Base-by-base conservation (phyloP, 2,113 vertebrate species). In the Chaetorhynchus papuensis region DNA sequence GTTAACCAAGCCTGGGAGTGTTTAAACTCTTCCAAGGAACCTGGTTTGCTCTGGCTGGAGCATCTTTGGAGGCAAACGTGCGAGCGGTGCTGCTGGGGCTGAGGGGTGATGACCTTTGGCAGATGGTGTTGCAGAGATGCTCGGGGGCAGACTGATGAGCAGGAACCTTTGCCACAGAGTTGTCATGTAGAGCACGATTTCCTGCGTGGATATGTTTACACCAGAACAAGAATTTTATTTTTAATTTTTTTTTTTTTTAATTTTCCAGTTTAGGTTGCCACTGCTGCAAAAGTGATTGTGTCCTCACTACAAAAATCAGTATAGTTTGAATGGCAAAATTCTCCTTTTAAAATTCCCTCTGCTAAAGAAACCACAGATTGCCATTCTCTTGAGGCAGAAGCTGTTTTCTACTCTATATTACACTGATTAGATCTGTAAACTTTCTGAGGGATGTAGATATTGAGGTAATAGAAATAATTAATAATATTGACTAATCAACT, bases 51-150 rank as follows among this genome's bases (percentile, higher is more conserved):
- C 71, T 54, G 82, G 26, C 41, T 70, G 76, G 33, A 88, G 33
- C 82, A 15, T 60, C 66, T 60, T 42, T 47, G 81, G 74, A 76
- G 83, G 68, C 37, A 59, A 49, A 85, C 0, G 1, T 27, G 41
- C 2, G 31, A 37, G 57, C 15, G 37, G n/a, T 14, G 41, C 84
- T 84, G 60, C 65, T 11, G 50, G 53, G 88, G 63, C 85, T 72
- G 78, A 52, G 70, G 90, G 64, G 78, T 18, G 82, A 15, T 69
- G 88, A 94, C 96, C 88, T 85, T n/a, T 88, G 92, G 75, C 96
- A 97, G 94, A 94, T 90, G 94, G 90, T 2, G 13, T 53, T 82
- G 88, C 59, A 61, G 79, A 90, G 95, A 65, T 88, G 90, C 94
- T 88, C 5, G n/a, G 59, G 85, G 94, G 90, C 94, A 95, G 49